Evolutionary conservation across 2,113 vertebrate genomes (phyloP).

Genomic region (Lepidothrix coronata): DNA sequence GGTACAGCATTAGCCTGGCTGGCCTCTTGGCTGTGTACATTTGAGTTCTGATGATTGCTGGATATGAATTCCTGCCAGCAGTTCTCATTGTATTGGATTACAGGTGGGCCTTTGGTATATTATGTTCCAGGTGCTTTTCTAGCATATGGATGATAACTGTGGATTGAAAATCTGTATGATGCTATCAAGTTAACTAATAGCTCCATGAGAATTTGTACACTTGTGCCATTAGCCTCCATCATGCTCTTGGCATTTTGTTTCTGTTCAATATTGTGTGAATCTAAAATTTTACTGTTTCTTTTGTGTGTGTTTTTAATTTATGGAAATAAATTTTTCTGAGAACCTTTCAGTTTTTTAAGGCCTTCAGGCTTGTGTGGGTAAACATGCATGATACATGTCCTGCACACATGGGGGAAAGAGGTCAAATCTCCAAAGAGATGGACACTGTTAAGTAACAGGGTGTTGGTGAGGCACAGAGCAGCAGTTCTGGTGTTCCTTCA

Average conservation of each 20-base stretch:
- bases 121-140: slow-evolving; percentile 56
- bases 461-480: not conserved
- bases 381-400: not conserved
- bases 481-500: not conserved
- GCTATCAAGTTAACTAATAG: slow-evolving; percentile 61
- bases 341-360: slow-evolving; percentile 24
- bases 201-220: slow-evolving; percentile 64
- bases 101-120: slow-evolving; percentile 42
- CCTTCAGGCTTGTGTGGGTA: not conserved
- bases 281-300: slow-evolving; percentile 62
- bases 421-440: not conserved
- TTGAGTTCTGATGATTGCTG: not conserved
- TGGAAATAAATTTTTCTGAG: slow-evolving; percentile 78
- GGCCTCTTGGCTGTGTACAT: not conserved
- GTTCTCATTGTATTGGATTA: slow-evolving; percentile 19
- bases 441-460: not conserved
- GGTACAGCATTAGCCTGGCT: not conserved
- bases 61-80: slow-evolving; percentile 4
- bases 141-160: slow-evolving; percentile 53
- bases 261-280: slow-evolving; percentile 69
- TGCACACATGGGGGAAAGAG: not conserved
- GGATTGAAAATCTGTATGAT: slow-evolving; percentile 52
- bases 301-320: slow-evolving; percentile 77
- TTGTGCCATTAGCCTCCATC: slow-evolving; percentile 65
- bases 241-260: slow-evolving; percentile 64